phyloP scores from a whole-genome alignment of 2,888 invertebrate genomes.

The Rhagophthalmus giganteus region DNA sequence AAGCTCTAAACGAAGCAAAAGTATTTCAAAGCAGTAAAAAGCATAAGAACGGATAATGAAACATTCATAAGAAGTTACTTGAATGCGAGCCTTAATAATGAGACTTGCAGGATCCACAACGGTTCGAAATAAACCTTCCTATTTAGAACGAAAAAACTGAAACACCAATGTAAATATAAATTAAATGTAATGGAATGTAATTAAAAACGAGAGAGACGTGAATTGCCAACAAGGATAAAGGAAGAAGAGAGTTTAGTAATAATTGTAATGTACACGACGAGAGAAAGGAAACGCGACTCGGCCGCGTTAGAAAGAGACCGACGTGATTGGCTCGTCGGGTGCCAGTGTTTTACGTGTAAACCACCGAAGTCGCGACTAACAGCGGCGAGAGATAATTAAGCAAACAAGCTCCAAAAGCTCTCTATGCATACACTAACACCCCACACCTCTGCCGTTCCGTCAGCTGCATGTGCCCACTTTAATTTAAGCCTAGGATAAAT shows the following conservation, averaged over 20 bases:
- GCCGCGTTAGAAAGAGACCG: slow-evolving; percentile 25
- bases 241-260: slow-evolving; percentile 32
- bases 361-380: slow-evolving; percentile 37
- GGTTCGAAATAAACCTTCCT: slow-evolving; percentile 32
- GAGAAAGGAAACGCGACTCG: slow-evolving; percentile 7
- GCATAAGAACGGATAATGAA: slow-evolving; percentile 36
- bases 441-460: slow-evolving; percentile 37
- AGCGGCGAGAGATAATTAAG: slow-evolving; percentile 41
- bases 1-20: slow-evolving; percentile 33
- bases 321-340: slow-evolving; percentile 35
- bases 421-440: slow-evolving; percentile 37
- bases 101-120: slow-evolving; percentile 32
- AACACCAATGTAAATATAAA: slow-evolving; percentile 42
- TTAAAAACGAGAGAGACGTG: slow-evolving; percentile 40
- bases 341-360: slow-evolving; percentile 37
- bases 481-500: slow-evolving; percentile 44
- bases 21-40: slow-evolving; percentile 36
- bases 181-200: slow-evolving; percentile 44
- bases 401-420: slow-evolving; percentile 41
- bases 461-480: slow-evolving; percentile 46
- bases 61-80: slow-evolving; percentile 36
- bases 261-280: slow-evolving; percentile 32
- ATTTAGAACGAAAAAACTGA: slow-evolving; percentile 34
- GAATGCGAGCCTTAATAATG: slow-evolving; percentile 34
- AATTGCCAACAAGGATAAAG: slow-evolving; percentile 30